Conservation (phyloP, 2,888 invertebrate genomes). For the Drosophila eohydei region DNA sequence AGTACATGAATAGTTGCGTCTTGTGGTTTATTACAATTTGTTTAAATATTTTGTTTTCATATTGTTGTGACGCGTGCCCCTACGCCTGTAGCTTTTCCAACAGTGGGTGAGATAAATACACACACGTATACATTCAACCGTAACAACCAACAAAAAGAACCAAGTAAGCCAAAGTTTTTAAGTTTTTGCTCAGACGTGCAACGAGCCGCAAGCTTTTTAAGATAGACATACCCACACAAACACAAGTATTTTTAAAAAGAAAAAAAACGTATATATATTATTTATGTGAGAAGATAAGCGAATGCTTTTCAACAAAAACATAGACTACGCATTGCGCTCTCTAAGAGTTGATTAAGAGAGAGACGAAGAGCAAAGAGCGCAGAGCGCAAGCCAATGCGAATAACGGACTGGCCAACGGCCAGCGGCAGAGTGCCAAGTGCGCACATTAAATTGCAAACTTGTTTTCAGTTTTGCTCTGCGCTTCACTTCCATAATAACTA, state of each 20-base stretch:
- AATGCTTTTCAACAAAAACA: constrained; percentile 29
- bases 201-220: constrained; percentile 42
- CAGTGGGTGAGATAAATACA: constrained; percentile 45
- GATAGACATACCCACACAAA: constrained; percentile 39
- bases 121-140: constrained; percentile 36
- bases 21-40: constrained; percentile 45
- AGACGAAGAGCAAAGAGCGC: not conserved
- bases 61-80: constrained; percentile 52
- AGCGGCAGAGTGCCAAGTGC: constrained; percentile 73
- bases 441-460: constrained; percentile 78
- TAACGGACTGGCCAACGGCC: constrained; percentile 56
- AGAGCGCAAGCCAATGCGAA: constrained; percentile 28
- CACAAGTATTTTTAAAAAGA: constrained; percentile 27
- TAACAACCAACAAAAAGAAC: constrained; percentile 36
- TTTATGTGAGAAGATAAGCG: constrained; percentile 43
- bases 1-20: constrained; percentile 35
- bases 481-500: constrained; percentile 66
- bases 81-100: constrained; percentile 45
- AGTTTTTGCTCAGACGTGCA: constrained; percentile 70
- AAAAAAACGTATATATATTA: constrained; percentile 9
- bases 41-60: constrained; percentile 53
- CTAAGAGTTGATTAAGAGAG: constrained; percentile 33
- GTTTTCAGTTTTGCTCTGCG: constrained; percentile 66
- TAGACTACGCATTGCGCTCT: constrained; percentile 30
- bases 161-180: constrained; percentile 65